Evolutionary conservation across 2,113 vertebrate genomes (phyloP), one percentile per base, ranked within the genome.

Genomic region (Acinonyx jubatus): DNA sequence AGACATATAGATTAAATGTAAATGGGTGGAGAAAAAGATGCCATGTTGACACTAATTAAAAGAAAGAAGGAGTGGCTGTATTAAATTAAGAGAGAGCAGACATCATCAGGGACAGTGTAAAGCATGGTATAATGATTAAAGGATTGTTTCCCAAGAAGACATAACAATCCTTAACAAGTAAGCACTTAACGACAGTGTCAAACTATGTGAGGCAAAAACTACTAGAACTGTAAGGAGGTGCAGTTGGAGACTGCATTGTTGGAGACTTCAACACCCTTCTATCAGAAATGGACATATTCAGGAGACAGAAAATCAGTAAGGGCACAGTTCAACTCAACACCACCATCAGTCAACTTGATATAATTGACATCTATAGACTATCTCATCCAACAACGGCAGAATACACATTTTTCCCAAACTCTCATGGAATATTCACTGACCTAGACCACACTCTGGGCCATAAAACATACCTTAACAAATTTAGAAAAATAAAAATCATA

Each of bases 241-340:
- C 1, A 69, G 50, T 55, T 89, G 29, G 55, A 55, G 36, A 79
- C 14, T 76, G 31, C 45, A 83, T 74, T 66, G 55, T 52, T 41
- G 41, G 27, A 50, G 29, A 74, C 41, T 33, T 89, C 68, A 74
- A 83, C 55, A 74, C 45, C 73, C 21, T 7, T n/a, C 27, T 74
- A 55, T 74, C 41, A 83, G 45, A 90, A 83, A 41, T 83, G 45
- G 45, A 55, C 19, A 66, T 33, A 74, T 52, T 27, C 45, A 89
- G 45, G 33, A 95, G n/a, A 55, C 25, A 95, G n/a, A 94, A 89
- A 89, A 89, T 73, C n/a, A 89, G 65, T 78, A 66, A 45, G 45
- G 19, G 66, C 66, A 55, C 55, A 65, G 23, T 3, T 90, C n/a
- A 89, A 63, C 61, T 90, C 9, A 74, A n/a, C 31, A 73, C 33